Conservation (phyloP, 2,888 invertebrate species). For the Meganola albula region DNA sequence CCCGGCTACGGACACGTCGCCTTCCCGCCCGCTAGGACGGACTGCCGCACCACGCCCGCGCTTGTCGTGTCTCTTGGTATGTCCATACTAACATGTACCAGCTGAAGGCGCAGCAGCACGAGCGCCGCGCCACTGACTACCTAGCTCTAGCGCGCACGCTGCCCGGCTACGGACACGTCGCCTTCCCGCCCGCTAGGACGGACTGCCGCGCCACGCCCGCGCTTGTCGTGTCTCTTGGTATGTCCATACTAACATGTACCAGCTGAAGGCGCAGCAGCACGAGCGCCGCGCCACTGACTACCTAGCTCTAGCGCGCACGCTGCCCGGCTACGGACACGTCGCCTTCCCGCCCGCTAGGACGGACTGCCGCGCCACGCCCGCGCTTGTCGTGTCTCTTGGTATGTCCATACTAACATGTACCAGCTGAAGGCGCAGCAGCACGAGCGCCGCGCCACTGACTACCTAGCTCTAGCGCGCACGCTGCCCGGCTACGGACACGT, state of each 20-base stretch:
- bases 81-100: slow-evolving; percentile 82
- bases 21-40: slow-evolving; percentile 95
- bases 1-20: slow-evolving; percentile 96
- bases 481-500: slow-evolving; percentile 96
- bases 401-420: slow-evolving; percentile 77
- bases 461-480: slow-evolving; percentile 88
- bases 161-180: slow-evolving; percentile 95
- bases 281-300: slow-evolving; percentile 89
- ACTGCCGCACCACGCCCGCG: slow-evolving; percentile 78
- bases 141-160: slow-evolving; percentile 89
- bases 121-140: slow-evolving; percentile 88
- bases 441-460: slow-evolving; percentile 87
- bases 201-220: slow-evolving; percentile 80
- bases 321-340: slow-evolving; percentile 95
- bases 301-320: slow-evolving; percentile 87
- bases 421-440: slow-evolving; percentile 97
- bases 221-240: slow-evolving; percentile 86
- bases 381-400: slow-evolving; percentile 86
- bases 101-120: slow-evolving; percentile 94
- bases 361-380: slow-evolving; percentile 80
- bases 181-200: slow-evolving; percentile 95
- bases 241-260: slow-evolving; percentile 22
- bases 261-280: slow-evolving; percentile 92
- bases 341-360: slow-evolving; percentile 95
- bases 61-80: slow-evolving; percentile 85